Percentiles rank a stretch among this genome's conserved stretches.
Conservation (phyloP, 2,113 vertebrate species). For the Sialia sialis region DNA sequence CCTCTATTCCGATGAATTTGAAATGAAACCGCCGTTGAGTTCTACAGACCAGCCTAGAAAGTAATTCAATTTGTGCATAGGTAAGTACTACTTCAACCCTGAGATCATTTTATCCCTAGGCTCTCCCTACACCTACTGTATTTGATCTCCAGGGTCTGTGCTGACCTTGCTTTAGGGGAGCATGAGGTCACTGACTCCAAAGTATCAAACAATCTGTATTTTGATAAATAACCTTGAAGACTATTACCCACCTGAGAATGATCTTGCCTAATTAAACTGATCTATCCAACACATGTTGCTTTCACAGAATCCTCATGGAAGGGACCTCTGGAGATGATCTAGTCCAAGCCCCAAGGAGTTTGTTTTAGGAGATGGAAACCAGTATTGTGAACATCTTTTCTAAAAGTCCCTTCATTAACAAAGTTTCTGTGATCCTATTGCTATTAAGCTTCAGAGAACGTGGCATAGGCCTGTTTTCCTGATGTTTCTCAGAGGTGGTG, state of each 20-base stretch:
- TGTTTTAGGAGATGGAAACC: neutral
- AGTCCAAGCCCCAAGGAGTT: neutral
- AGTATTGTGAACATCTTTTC: neutral
- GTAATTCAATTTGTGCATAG: neutral
- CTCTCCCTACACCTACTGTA: neutral
- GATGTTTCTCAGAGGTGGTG: neutral
- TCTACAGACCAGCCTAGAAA: neutral
- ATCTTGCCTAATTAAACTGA: neutral
- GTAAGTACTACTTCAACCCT: neutral
- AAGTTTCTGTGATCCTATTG: neutral
- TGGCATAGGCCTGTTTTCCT: neutral
- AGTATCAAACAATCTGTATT: neutral
- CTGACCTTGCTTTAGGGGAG: neutral
- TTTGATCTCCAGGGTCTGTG: neutral
- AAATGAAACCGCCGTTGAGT: neutral
- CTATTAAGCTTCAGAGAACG: neutral
- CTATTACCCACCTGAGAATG: neutral
- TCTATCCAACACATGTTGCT: rapidly evolving
- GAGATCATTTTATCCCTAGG: neutral
- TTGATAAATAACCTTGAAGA: neutral
- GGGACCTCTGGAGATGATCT: neutral
- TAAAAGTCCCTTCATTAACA: neutral
- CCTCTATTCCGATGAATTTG: neutral
- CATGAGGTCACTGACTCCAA: neutral
- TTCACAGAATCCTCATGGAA: neutral